Percentiles rank a stretch among this genome's conserved stretches.
Conservation (phyloP, 2,888 invertebrate species). For the Spisula subtruncata region DNA sequence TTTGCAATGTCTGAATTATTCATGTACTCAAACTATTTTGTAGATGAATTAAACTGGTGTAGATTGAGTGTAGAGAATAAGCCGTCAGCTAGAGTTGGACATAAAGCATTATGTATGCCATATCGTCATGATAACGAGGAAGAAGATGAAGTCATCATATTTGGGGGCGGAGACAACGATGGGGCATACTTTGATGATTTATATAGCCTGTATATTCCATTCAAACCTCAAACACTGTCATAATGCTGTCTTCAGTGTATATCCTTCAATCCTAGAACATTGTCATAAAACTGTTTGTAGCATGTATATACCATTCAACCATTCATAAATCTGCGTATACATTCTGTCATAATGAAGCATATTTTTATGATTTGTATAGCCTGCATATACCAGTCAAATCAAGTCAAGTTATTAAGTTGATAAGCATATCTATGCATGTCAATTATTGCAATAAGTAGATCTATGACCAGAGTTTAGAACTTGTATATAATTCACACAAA, state of each 20-base stretch:
- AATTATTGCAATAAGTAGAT: not conserved
- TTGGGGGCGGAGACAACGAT: conserved; percentile 87
- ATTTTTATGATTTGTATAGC: conserved; percentile 83
- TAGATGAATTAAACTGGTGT: conserved; percentile 82
- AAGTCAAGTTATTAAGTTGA: no score
- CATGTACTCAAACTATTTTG: not conserved
- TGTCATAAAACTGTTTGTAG: not conserved
- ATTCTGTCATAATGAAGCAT: conserved; percentile 86
- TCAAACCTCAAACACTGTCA: conserved; percentile 67
- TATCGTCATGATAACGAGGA: conserved; percentile 85
- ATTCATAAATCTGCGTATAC: no score
- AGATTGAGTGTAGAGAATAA: conserved; percentile 75
- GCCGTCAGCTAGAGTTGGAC: conserved; percentile 83
- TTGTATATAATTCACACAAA: not conserved
- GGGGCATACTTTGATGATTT: conserved; percentile 85
- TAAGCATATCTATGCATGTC: no score
- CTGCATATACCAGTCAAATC: conserved; percentile 82
- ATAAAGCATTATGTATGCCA: conserved; percentile 84
- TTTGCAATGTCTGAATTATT: no score
- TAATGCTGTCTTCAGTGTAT: not conserved
- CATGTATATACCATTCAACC: not conserved
- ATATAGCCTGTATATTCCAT: conserved; percentile 82
- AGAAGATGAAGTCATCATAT: conserved; percentile 85
- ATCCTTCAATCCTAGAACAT: no score
- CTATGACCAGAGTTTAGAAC: not conserved